Percentiles rank a stretch among this genome's conserved stretches.
Conservation (phyloP, 2,888 invertebrate species). For the Tillus elongatus region DNA sequence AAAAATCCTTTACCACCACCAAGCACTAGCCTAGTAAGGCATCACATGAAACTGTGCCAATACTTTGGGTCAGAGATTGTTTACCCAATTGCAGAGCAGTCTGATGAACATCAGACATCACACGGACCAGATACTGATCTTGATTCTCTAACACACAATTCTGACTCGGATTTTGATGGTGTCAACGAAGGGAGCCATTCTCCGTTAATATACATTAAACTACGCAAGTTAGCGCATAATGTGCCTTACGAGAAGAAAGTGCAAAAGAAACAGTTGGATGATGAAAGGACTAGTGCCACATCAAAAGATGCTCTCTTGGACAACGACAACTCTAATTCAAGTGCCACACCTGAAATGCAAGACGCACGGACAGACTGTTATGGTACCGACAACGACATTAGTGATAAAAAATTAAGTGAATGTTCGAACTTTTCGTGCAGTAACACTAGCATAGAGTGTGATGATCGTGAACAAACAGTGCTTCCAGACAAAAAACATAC, state of each 20-base stretch:
- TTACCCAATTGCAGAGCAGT: conserved; percentile 78
- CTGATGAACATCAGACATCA: conserved; percentile 65
- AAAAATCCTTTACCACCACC: conserved; percentile 64
- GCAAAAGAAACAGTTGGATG: conserved; percentile 49
- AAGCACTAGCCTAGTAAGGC: conserved; percentile 57
- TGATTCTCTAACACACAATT: conserved; percentile 48
- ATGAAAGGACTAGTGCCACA: conserved; percentile 58
- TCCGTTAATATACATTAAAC: conserved; percentile 47
- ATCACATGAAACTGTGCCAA: conserved; percentile 36
- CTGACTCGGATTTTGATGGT: conserved; percentile 58
- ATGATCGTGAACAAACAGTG: conserved; percentile 20
- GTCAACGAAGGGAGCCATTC: conserved; percentile 48
- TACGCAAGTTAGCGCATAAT: conserved; percentile 26
- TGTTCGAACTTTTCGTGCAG: conserved; percentile 36
- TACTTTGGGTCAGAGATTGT: conserved; percentile 54
- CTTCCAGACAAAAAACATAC: conserved; percentile 12
- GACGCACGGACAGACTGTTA: conserved; percentile 37
- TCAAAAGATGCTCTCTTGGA: conserved; percentile 63
- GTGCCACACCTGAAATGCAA: conserved; percentile 50
- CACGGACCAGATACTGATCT: conserved; percentile 54
- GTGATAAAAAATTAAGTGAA: conserved; percentile 37
- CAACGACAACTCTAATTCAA: conserved; percentile 51
- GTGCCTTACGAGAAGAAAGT: conserved; percentile 26
- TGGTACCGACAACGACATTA: conserved; percentile 36
- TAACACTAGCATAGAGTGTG: conserved; percentile 36